Base-by-base conservation (phyloP, 2,113 vertebrate species). In the Bothrops jararaca region DNA sequence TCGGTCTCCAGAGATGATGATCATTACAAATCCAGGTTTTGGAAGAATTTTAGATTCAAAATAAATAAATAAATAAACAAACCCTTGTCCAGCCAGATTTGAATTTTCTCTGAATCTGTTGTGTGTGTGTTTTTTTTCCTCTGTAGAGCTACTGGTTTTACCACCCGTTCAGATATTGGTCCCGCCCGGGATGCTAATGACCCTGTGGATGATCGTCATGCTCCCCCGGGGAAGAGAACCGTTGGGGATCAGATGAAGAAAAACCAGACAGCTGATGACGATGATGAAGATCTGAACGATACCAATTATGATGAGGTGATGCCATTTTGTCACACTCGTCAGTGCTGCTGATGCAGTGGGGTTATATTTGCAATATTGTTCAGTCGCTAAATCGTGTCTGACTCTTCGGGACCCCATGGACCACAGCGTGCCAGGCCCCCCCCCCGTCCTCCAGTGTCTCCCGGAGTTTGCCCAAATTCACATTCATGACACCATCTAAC, bases 241-340 rank as follows among this genome's bases (percentile, higher is more conserved):
- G 99, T 99, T 0, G 99, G 99, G 9, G 99, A 99, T 95, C 99
- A 99, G 94, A 99, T 99, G 99, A 99, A 99, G 91, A 99, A 99
- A 96, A 99, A 98, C 88, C 98, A 99, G 95, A 98, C 98, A 0
- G 98, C 98, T 0, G 99, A 99, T 1, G 99, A 99, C 0, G 99
- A 99, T 0, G 99, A 99, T 0, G 99, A 99, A 96, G 99, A 99
- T 95, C 95, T 99, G 95, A 99, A 99, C 0, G 99, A 99, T 95
- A 99, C 99, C 88, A 99, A 99, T 93, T 99, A 99, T 0, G 99
- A 99, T 45, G 99, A 99, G 99, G 99, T 99, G 94, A 94, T 2
- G 26, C 15, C 26, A 0, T 64, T 3, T 52, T 50, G 1, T 53
- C 23, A n/a, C 45, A 3, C 13, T 9, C 23, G 39, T 10, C 12